These are phyloP conservation scores for human DNA, from an alignment of 2,113 vertebrate species.

Conservation along the genomic window GRCh38 chr15:99880501-99881000, in stretches of 20 bases:
- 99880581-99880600: background rate
- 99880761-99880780: background rate
- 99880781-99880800: background rate
- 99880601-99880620: background rate
- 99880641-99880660: background rate
- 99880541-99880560: no score
- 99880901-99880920: background rate
- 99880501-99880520: no score
- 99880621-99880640: background rate
- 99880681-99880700: background rate
- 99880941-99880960: background rate
- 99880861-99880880: background rate
- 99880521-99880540: no score
- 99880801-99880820: background rate
- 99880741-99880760: background rate
- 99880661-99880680: background rate
- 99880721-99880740: background rate
- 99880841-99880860: background rate
- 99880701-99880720: background rate
- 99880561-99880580: background rate
- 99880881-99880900: background rate
- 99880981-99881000: background rate
- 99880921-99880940: background rate
- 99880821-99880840: background rate
- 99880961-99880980: background rate